Evolutionary conservation across 2,113 vertebrate species (phyloP).

Genomic region (Loxodonta africana): DNA sequence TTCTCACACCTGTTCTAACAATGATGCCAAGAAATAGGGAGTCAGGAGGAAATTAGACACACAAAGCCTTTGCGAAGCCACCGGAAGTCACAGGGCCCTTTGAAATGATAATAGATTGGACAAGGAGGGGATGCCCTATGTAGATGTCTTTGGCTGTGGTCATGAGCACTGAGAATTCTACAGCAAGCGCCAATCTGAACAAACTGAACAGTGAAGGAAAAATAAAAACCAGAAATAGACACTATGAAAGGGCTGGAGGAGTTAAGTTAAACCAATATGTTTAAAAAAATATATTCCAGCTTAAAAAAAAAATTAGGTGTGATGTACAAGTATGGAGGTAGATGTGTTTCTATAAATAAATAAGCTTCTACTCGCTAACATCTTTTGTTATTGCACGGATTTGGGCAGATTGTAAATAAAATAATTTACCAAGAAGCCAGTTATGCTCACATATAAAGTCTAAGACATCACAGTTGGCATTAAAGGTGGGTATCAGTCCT

Average conservation of each 20-base stretch:
- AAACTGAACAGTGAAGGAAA: constrained; percentile 33
- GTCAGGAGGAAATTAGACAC: constrained; percentile 69
- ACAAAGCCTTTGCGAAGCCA: constrained; percentile 51
- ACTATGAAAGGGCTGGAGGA: background rate
- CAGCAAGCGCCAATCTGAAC: constrained; percentile 8
- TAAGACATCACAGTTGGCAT: constrained; percentile 50
- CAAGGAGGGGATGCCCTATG: constrained; percentile 66
- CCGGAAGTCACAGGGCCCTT: constrained; percentile 64
- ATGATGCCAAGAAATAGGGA: constrained; percentile 79
- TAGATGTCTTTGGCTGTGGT: constrained; percentile 57
- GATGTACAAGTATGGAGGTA: constrained; percentile 31
- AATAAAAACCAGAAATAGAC: constrained; percentile 21
- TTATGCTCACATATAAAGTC: constrained; percentile 61
- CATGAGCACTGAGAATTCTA: background rate
- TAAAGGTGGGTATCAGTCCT: constrained; percentile 45
- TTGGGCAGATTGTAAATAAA: constrained; percentile 59
- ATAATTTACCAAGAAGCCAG: constrained; percentile 52
- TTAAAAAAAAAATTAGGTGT: background rate
- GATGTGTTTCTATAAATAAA: constrained; percentile 2
- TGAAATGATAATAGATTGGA: constrained; percentile 73
- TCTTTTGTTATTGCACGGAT: constrained; percentile 31
- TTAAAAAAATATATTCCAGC: too few species aligned
- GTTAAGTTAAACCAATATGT: background rate
- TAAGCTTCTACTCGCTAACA: background rate
- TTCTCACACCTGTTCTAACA: constrained; percentile 82